Evolutionary conservation across 2,797 vertebrate species (phyloP), one percentile per base, ranked within the genome.

Genomic region (Echeneis naucrates): DNA sequence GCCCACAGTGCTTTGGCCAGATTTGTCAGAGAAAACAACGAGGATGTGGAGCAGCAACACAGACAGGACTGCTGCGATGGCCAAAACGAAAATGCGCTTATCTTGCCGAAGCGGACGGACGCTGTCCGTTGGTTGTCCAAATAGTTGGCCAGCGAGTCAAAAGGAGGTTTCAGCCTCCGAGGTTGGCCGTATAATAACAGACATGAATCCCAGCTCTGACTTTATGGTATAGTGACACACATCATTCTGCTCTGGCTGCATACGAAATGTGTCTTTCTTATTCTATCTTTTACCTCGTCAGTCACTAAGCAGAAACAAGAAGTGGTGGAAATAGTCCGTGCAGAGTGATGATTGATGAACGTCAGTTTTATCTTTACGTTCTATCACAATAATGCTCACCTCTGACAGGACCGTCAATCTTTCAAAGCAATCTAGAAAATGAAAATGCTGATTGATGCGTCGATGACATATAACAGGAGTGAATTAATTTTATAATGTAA

Each of bases 1-100:
- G 51, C 79, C 26, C 7, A 44, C 77, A 47, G 53, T 17, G 72
- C 81, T 89, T 85, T 78, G 77, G 67, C 60, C 78, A 85, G 89
- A 86, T 93, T 92, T 90, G 85, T 83, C 83, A 80, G 87, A 91
- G 75, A 88, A 88, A 91, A 92, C 63, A 83, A 82, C 47, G 16
- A 37, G 32, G 62, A 82, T 87, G 75, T 68, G 80, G 59, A 72
- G 70, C 55, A 54, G 73, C 77, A 80, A 47, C 65, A 44, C 70
- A 68, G 84, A 89, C 82, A 70, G 81, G 71, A 86, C 69, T 76
- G 80, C 81, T 88, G 86, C 26, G 40, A 78, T 60, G 69, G 82
- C 67, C 68, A 83, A 81, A 86, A 88, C 64, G 42, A 84, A 88
- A 87, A 82, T 81, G 55, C 38, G 52, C 75, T 85, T 88, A 89